These are phyloP conservation scores for Champsocephalus esox DNA, from an alignment of 2,797 vertebrate species.

Conservation along the genomic window DNA sequence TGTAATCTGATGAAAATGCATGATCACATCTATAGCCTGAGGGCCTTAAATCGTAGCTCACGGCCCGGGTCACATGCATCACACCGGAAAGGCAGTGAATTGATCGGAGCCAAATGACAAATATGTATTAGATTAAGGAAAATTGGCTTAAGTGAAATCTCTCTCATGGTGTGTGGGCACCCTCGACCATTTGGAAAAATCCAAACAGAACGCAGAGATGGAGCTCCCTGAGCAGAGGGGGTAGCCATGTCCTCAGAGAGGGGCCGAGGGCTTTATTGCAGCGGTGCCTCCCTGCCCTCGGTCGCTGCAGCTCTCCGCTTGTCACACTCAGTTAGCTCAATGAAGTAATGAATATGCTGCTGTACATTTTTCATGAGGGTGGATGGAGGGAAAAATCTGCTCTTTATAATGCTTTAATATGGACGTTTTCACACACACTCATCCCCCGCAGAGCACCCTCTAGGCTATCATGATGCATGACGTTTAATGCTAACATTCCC, in stretches of 20 bases:
- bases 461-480: constrained; percentile 66
- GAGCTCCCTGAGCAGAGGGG: constrained; percentile 68
- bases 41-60: constrained; percentile 52
- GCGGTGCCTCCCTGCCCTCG: constrained; percentile 71
- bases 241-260: constrained; percentile 77
- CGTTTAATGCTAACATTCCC: constrained; percentile 74
- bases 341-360: constrained; percentile 82
- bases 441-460: constrained; percentile 45
- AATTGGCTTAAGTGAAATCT: constrained; percentile 54
- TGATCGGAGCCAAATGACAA: constrained; percentile 64
- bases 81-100: constrained; percentile 63
- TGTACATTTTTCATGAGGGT: constrained; percentile 84
- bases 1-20: constrained; percentile 69
- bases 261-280: constrained; percentile 75
- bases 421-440: constrained; percentile 74
- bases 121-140: constrained; percentile 64
- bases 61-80: constrained; percentile 52
- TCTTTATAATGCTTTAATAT: constrained; percentile 78
- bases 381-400: constrained; percentile 72
- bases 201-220: constrained; percentile 65
- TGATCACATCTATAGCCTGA: constrained; percentile 67
- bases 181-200: constrained; percentile 71
- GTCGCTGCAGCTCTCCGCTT: constrained; percentile 75
- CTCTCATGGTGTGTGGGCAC: constrained; percentile 60
- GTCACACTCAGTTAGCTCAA: constrained; percentile 84